Percentiles rank a stretch among this genome's conserved stretches.
phyloP scores from a whole-genome alignment of 2,797 vertebrate species.

The Thaleichthys pacificus region DNA sequence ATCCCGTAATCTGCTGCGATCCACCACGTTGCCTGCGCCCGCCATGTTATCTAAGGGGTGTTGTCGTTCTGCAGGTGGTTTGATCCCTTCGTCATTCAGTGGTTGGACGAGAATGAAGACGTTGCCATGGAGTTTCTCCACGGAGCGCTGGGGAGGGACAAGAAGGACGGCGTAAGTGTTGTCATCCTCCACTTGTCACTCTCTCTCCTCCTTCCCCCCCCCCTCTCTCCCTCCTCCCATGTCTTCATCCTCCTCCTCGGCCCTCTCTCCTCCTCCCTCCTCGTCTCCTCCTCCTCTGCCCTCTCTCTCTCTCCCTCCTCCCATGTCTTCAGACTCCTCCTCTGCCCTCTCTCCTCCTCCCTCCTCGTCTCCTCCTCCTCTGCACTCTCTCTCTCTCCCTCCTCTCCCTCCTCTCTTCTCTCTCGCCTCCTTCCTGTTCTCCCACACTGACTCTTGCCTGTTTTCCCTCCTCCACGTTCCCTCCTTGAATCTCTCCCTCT shows the following conservation, averaged over 20 bases:
- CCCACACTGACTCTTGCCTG: not conserved
- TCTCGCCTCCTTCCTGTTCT: not conserved
- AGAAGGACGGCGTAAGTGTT: slow-evolving; percentile 88
- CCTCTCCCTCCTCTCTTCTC: not conserved
- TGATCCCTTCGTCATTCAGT: slow-evolving; percentile 97
- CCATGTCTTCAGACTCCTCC: too few relatives aligned
- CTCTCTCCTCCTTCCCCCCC: not conserved
- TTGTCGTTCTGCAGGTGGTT: slow-evolving; percentile 85
- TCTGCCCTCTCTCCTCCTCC: not conserved
- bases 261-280: not conserved
- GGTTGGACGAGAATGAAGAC: slow-evolving; percentile 97
- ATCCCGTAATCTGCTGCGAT: not conserved
- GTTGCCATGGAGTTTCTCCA: slow-evolving; percentile 97
- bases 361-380: not conserved
- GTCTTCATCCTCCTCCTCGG: not conserved
- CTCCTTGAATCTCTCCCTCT: not conserved
- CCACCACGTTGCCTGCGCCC: not conserved
- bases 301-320: not conserved
- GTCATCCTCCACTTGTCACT: not conserved
- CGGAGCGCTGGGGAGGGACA: slow-evolving; percentile 94
- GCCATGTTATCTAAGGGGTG: too few relatives aligned
- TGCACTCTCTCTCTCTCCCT: not conserved
- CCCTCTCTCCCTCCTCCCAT: not conserved
- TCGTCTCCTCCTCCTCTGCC: not conserved
- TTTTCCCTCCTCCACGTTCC: not conserved